Conservation (phyloP, 92 coral and sea anemone species). For the Epizoanthus stellaris region DNA sequence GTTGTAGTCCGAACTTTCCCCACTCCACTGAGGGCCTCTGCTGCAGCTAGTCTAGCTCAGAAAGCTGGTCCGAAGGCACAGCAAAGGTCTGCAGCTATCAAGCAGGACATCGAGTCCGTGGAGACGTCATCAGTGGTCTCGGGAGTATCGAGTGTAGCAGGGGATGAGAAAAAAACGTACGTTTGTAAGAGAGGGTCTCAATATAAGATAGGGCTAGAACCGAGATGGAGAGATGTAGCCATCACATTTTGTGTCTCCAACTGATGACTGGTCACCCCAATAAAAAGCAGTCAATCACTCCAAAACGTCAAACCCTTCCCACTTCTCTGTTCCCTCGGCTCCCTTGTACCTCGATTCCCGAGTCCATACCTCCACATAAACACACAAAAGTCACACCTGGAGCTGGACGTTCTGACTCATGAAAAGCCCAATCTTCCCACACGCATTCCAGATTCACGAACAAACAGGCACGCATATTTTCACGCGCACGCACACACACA, state of each 20-base stretch:
- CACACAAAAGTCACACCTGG: too few relatives aligned
- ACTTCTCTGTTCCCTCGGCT: neutral
- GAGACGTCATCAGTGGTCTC: slow-evolving; percentile 90
- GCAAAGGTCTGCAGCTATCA: slow-evolving; percentile 52
- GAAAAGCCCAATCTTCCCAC: too few relatives aligned
- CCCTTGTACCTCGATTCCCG: neutral
- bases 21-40: slow-evolving; percentile 96
- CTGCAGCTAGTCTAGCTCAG: slow-evolving; percentile 90
- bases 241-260: too few relatives aligned
- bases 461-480: too few relatives aligned
- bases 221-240: too few relatives aligned
- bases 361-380: too few relatives aligned
- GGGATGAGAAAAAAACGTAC: slow-evolving; percentile 71
- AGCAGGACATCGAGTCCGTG: slow-evolving; percentile 80
- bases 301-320: neutral
- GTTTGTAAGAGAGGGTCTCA: neutral
- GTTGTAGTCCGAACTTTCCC: slow-evolving; percentile 93
- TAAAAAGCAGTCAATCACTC: neutral
- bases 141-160: slow-evolving; percentile 91
- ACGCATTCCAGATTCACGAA: too few relatives aligned
- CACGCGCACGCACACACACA: too few relatives aligned
- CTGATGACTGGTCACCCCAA: neutral
- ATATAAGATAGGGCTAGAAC: neutral
- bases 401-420: too few relatives aligned
- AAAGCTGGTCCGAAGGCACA: slow-evolving; percentile 69